A percentile compares a stretch with the other conserved stretches of the same genome.
Evolutionary conservation across 2,797 vertebrate species (phyloP).

Genomic region (Anomalospiza imberbis): DNA sequence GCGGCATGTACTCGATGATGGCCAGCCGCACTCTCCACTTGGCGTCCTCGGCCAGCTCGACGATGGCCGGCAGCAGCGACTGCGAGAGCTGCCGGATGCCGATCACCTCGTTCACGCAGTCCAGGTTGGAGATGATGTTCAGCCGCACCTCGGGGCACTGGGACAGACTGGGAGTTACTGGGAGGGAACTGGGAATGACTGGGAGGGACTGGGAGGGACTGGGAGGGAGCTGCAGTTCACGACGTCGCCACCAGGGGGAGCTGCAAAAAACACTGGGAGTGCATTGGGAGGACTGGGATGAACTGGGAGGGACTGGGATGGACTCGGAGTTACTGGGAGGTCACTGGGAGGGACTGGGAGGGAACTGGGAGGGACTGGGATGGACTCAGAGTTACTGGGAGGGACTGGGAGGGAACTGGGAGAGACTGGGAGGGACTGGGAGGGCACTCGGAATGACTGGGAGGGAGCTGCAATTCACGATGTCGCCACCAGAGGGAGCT

Average conservation of each 20-base stretch:
- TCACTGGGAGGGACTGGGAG: too few species aligned
- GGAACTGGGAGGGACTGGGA: too few species aligned
- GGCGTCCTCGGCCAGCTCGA: conserved; percentile 79
- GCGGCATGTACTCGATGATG: conserved; percentile 80
- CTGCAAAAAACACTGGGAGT: too few species aligned
- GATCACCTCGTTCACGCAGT: conserved; percentile 79
- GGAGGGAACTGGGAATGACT: background rate
- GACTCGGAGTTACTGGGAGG: background rate
- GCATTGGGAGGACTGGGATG: background rate
- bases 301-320: background rate
- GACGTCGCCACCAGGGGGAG: too few species aligned
- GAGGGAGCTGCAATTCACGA: too few species aligned
- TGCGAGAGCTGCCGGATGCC: conserved; percentile 79
- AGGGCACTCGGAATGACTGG: too few species aligned
- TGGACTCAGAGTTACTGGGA: background rate
- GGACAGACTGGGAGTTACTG: background rate
- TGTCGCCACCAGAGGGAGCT: too few species aligned
- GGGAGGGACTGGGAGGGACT: background rate
- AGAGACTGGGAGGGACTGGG: too few species aligned
- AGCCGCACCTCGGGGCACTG: conserved; percentile 76
- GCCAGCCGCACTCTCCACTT: conserved; percentile 77
- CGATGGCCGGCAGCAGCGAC: conserved; percentile 76
- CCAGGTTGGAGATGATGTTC: conserved; percentile 81
- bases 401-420: background rate
- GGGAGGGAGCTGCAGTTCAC: too few species aligned